A percentile compares a stretch with the other conserved stretches of the same genome.
Conservation (phyloP, 2,888 invertebrate genomes). For the Andrena minutula region DNA sequence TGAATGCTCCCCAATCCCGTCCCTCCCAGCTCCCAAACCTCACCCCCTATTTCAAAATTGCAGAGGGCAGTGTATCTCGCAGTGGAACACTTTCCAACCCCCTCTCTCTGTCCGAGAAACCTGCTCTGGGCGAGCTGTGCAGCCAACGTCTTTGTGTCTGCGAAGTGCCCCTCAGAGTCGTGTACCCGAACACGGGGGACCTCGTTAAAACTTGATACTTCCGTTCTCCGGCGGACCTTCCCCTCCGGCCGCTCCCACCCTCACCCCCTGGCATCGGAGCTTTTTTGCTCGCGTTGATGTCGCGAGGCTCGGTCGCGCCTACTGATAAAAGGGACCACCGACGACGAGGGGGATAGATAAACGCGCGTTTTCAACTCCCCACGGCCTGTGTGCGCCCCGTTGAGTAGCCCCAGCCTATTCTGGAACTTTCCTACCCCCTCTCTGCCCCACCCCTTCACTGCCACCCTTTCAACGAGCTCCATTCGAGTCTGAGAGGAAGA, state of each 20-base stretch:
- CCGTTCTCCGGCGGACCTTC: background rate
- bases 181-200: constrained; percentile 65
- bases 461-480: background rate
- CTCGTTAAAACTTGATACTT: constrained; percentile 77
- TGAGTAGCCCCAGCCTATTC: constrained; percentile 28
- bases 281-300: constrained; percentile 29
- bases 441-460: background rate
- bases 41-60: background rate
- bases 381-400: background rate
- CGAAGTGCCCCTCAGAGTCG: constrained; percentile 61
- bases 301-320: constrained; percentile 40
- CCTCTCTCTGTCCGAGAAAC: constrained; percentile 9
- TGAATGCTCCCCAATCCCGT: background rate
- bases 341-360: constrained; percentile 35
- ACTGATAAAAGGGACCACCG: constrained; percentile 43
- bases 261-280: background rate
- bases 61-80: background rate
- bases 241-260: background rate
- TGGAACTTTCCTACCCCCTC: background rate
- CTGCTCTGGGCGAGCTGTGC: constrained; percentile 42
- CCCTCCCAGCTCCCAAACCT: background rate
- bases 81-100: background rate
- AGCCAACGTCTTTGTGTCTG: constrained; percentile 57
- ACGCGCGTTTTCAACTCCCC: constrained; percentile 32
- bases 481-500: constrained; percentile 15